These are phyloP conservation scores for Cinclus mexicanus DNA, from an alignment of 2,113 vertebrate species.

Conservation along the genomic window DNA sequence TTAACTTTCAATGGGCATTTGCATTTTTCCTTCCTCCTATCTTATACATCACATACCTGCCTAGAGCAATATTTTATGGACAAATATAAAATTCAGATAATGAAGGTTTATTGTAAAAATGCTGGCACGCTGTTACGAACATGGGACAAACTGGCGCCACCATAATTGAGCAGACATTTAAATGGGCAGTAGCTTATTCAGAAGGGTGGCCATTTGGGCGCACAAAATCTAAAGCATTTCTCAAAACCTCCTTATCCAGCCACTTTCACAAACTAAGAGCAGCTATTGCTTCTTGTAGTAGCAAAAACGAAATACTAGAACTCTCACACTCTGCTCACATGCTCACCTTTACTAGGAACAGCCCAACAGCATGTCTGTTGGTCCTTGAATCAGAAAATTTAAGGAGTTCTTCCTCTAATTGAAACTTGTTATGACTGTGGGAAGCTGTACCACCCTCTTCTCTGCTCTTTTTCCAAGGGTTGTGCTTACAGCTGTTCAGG, in stretches of 20 bases:
- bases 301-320: neutral
- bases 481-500: neutral
- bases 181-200: neutral
- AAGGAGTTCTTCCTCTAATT: neutral
- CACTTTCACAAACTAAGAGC: neutral
- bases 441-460: neutral
- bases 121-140: constrained; percentile 28
- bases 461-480: neutral
- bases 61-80: constrained; percentile 59
- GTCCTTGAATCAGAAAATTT: neutral
- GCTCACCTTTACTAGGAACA: neutral
- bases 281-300: neutral
- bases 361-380: neutral
- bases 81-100: constrained; percentile 65
- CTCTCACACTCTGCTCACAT: neutral
- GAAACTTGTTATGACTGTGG: neutral
- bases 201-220: neutral
- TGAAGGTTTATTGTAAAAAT: constrained; percentile 58
- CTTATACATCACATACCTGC: neutral
- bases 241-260: neutral
- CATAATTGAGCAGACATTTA: constrained; percentile 59
- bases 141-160: constrained; percentile 61
- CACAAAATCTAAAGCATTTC: neutral
- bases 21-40: neutral
- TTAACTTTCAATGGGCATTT: neutral